Conservation (phyloP, 2,113 vertebrate genomes). For the Pelodiscus sinensis region DNA sequence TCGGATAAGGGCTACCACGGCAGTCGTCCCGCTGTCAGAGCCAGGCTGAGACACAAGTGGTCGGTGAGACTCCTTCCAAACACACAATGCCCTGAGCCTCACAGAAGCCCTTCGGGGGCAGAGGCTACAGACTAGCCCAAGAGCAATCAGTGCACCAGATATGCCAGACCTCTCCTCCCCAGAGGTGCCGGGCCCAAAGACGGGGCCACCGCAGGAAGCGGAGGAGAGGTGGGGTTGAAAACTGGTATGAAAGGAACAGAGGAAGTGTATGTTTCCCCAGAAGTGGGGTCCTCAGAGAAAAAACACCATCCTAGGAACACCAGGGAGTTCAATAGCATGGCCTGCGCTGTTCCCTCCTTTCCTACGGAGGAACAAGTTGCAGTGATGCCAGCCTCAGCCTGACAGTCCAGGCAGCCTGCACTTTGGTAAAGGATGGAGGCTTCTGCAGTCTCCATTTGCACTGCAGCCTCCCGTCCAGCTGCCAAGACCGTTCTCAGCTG, state of each 20-base stretch:
- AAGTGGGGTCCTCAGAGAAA: rapidly evolving
- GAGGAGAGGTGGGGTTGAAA: not conserved
- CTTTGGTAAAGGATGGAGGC: not conserved
- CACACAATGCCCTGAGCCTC: rapidly evolving
- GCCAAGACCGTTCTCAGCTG: not conserved
- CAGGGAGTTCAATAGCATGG: rapidly evolving
- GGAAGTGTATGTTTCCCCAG: rapidly evolving
- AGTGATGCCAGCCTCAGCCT: not conserved
- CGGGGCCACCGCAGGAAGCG: not conserved
- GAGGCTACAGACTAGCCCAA: not conserved
- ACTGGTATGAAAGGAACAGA: not conserved
- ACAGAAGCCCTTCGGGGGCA: not conserved
- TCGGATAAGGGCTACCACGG: constrained; percentile 93
- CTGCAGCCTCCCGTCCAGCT: not conserved
- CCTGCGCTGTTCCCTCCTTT: not conserved
- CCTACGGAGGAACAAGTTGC: rapidly evolving
- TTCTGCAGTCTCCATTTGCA: not conserved
- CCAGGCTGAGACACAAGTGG: constrained; percentile 83
- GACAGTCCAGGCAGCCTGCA: too few relatives aligned
- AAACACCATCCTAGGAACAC: not conserved
- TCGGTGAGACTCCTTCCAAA: not conserved
- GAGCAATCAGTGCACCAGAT: rapidly evolving
- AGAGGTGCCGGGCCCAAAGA: not conserved
- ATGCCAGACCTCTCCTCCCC: too few relatives aligned
- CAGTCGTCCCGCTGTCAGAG: constrained; percentile 96